Conservation (phyloP, 2,888 invertebrate species). For the Leptopterna dolabrata region DNA sequence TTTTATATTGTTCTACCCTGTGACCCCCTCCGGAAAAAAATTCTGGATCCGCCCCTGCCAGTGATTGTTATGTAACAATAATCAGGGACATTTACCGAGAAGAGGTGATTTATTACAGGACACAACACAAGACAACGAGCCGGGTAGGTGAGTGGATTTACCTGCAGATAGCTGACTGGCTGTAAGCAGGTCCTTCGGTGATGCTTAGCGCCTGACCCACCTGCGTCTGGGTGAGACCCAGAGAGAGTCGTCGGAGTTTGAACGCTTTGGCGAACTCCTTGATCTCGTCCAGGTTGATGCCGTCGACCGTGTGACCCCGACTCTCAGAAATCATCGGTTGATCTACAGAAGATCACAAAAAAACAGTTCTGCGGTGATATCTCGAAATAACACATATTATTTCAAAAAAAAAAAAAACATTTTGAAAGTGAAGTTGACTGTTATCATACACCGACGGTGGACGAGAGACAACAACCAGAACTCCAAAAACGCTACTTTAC, state of each 20-base stretch:
- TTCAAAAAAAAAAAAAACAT: no score
- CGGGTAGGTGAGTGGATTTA: constrained; percentile 66
- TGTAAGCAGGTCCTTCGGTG: constrained; percentile 97
- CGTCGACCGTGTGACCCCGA: constrained; percentile 93
- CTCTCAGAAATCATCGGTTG: constrained; percentile 94
- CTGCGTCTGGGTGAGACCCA: constrained; percentile 96
- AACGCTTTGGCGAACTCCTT: constrained; percentile 98
- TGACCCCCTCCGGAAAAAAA: no score
- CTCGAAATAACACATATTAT: no score
- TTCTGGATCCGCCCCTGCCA: no score
- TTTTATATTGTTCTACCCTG: no score
- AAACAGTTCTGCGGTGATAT: no score
- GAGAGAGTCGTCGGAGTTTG: constrained; percentile 89
- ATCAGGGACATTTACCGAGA: not conserved
- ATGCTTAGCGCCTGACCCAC: constrained; percentile 96
- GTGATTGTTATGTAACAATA: no score
- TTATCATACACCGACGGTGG: no score
- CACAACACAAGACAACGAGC: not conserved
- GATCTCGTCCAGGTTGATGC: constrained; percentile 96
- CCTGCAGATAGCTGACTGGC: constrained; percentile 99
- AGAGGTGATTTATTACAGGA: not conserved
- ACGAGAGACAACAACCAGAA: no score
- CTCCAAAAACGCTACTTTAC: no score
- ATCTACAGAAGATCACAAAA: no score
- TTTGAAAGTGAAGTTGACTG: no score